Evolutionary conservation across 2,888 invertebrate genomes (phyloP).

Genomic region (Phorcus lineatus): DNA sequence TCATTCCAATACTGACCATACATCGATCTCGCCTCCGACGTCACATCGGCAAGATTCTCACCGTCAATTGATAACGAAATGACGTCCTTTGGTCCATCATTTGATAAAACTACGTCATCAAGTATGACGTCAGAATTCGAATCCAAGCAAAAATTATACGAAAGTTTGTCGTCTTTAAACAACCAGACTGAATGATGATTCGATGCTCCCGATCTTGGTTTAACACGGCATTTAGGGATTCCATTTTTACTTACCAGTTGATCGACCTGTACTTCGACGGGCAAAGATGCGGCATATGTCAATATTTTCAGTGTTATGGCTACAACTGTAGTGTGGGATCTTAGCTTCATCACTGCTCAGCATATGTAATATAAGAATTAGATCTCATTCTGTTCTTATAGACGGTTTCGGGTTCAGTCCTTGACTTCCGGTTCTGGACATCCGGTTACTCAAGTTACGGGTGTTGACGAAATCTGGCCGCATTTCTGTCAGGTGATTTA

Average conservation of each 20-base stretch:
- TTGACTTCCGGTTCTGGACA: not conserved
- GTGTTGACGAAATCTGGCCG: too few relatives aligned
- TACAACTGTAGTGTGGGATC: not conserved
- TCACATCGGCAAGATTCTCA: not conserved
- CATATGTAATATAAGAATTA: too few relatives aligned
- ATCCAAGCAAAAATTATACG: not conserved
- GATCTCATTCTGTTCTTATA: not conserved
- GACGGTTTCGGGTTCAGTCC: not conserved
- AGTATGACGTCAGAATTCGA: not conserved
- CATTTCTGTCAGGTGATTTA: too few relatives aligned
- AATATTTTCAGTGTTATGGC: not conserved
- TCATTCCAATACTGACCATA: slow-evolving; percentile 3
- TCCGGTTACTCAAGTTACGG: too few relatives aligned
- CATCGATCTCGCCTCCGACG: not conserved
- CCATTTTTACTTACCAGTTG: not conserved
- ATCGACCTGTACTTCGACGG: not conserved
- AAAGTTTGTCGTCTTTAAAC: not conserved
- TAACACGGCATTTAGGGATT: not conserved
- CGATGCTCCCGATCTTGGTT: not conserved
- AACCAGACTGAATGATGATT: not conserved
- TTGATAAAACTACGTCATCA: not conserved
- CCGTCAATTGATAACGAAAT: not conserved
- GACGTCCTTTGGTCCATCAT: not conserved
- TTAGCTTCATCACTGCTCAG: too few relatives aligned
- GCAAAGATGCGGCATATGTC: not conserved